These are phyloP conservation scores for Gastrophysa polygoni DNA, from an alignment of 2,888 invertebrate species.

Conservation along the genomic window DNA sequence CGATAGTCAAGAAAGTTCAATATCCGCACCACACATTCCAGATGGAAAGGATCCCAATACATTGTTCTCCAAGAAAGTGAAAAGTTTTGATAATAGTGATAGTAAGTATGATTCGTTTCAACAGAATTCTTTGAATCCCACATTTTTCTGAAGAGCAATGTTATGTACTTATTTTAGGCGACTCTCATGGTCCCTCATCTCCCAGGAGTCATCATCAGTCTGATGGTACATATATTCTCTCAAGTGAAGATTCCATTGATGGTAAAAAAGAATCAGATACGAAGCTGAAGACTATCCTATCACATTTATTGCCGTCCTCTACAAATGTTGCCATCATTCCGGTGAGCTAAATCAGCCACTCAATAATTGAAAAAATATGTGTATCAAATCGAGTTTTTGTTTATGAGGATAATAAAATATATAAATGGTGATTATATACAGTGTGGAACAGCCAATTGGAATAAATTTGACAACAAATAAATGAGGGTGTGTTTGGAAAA, in stretches of 20 bases:
- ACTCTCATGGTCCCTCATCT: conserved; percentile 40
- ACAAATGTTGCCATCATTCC: conserved; percentile 57
- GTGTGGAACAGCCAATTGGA: no score
- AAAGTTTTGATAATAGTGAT: conserved; percentile 56
- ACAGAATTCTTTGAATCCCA: conserved; percentile 15
- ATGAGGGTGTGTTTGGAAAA: no score
- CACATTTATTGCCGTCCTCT: conserved; percentile 68
- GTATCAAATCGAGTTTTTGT: no score
- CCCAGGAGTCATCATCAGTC: conserved; percentile 57
- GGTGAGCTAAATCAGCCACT: conserved; percentile 47
- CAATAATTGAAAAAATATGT: conserved; percentile 33
- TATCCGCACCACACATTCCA: background rate
- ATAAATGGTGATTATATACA: no score
- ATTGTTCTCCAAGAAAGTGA: conserved; percentile 58
- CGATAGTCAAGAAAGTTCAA: conserved; percentile 20
- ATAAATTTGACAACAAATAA: no score
- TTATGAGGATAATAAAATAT: no score
- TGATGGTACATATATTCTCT: conserved; percentile 52
- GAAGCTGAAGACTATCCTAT: conserved; percentile 69
- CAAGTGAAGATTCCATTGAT: conserved; percentile 50
- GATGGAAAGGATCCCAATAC: conserved; percentile 24
- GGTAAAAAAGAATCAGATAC: conserved; percentile 61
- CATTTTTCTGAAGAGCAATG: no score
- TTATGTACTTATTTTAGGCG: conserved; percentile 24
- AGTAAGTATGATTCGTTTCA: no score